Conservation (phyloP, 2,113 vertebrate genomes). For the Nesoenas mayeri region DNA sequence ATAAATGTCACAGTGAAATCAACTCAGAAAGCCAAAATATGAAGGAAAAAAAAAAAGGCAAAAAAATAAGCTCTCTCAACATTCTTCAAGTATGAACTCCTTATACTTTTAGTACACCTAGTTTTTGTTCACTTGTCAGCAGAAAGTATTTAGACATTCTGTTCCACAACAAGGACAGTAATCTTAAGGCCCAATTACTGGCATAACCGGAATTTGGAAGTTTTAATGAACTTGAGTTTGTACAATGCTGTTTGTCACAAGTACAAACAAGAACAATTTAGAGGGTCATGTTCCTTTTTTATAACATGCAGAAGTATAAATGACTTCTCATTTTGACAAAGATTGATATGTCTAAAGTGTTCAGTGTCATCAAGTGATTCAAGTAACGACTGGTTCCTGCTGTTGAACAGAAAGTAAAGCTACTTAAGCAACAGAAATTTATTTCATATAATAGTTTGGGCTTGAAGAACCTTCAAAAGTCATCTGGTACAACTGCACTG, state of each 20-base stretch:
- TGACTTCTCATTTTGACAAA: background rate
- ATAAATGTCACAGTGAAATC: background rate
- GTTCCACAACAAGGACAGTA: background rate
- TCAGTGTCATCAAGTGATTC: background rate
- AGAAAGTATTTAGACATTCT: background rate
- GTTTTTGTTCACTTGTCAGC: background rate
- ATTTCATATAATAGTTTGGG: background rate
- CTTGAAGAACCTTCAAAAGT: no score
- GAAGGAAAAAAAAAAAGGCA: background rate
- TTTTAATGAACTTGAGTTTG: background rate
- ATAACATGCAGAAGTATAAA: background rate
- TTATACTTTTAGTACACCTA: background rate
- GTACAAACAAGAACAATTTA: background rate
- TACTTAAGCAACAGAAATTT: background rate
- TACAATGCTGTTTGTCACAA: background rate
- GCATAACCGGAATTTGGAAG: background rate
- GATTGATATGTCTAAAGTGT: background rate
- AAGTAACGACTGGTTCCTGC: background rate
- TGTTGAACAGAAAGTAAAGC: background rate
- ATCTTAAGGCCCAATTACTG: background rate
- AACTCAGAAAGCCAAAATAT: background rate
- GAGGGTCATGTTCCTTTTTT: background rate
- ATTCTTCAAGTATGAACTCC: background rate
- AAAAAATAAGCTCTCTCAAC: background rate
- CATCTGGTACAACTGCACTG: no score